Conservation (phyloP, 2,113 vertebrate genomes). For the Collichthys lucidus region DNA sequence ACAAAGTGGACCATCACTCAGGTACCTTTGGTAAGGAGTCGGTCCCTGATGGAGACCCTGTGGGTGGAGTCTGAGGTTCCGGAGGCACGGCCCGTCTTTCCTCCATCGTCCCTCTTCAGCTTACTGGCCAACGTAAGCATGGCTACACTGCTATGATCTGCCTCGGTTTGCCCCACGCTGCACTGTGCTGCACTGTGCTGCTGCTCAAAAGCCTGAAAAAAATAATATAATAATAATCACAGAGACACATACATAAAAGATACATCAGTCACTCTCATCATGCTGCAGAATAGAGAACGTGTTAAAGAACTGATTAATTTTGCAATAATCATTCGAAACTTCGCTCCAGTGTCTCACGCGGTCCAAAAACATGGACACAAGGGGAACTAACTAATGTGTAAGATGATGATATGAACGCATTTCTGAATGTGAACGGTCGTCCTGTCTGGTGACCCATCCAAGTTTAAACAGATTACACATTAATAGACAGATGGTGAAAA, state of each 20-base stretch:
- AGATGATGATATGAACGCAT: neutral
- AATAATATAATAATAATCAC: neutral
- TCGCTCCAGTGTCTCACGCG: neutral
- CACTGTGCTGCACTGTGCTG: conserved; percentile 45
- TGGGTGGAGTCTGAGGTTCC: conserved; percentile 89
- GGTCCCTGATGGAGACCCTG: conserved; percentile 94
- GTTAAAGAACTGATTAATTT: neutral
- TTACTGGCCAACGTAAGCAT: conserved; percentile 98
- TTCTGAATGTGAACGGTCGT: neutral
- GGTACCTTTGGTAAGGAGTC: conserved; percentile 97
- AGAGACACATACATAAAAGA: conserved; percentile 10
- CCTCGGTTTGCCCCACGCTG: conserved; percentile 56
- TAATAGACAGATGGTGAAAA: neutral
- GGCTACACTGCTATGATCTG: conserved; percentile 73
- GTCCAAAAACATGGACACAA: neutral
- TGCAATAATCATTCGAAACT: neutral
- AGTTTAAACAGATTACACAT: neutral
- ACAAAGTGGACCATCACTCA: rapidly evolving
- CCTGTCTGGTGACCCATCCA: neutral
- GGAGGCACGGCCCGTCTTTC: conserved; percentile 86
- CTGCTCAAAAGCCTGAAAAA: conserved; percentile 53
- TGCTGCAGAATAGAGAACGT: rapidly evolving
- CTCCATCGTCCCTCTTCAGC: conserved; percentile 94
- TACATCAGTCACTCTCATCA: rapidly evolving
- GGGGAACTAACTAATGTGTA: neutral